Conservation (phyloP, 2,797 vertebrate species). For the Schizopygopsis pylzovi region DNA sequence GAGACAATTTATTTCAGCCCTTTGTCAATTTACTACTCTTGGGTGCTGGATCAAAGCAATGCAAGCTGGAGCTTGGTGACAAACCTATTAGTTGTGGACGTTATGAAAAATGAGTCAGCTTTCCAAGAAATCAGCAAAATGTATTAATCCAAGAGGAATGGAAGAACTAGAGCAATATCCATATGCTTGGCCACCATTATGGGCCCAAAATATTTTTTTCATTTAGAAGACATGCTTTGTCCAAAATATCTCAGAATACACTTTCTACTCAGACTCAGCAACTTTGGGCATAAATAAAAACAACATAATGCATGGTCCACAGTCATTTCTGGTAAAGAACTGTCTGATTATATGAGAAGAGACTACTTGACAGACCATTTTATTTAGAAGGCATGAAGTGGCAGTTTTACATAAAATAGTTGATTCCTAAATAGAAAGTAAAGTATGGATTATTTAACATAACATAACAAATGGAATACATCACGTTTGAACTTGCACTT, state of each 20-base stretch:
- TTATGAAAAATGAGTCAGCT: conserved; percentile 55
- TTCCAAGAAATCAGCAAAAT: conserved; percentile 55
- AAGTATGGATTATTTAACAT: background rate
- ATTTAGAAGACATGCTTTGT: conserved; percentile 7
- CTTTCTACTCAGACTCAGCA: background rate
- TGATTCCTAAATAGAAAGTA: background rate
- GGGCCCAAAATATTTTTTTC: background rate
- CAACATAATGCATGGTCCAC: background rate
- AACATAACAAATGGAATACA: background rate
- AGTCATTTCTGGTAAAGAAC: background rate
- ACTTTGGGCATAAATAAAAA: no score
- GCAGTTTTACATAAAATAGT: background rate
- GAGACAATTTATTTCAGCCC: conserved; percentile 40
- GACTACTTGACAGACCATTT: background rate
- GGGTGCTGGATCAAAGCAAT: conserved; percentile 64
- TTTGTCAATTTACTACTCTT: conserved; percentile 38
- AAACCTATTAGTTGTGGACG: conserved; percentile 54
- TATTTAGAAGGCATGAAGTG: background rate
- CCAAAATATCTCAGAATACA: background rate
- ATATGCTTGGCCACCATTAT: conserved; percentile 36
- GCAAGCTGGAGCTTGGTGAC: conserved; percentile 59
- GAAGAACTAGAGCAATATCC: conserved; percentile 20
- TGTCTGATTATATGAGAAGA: background rate
- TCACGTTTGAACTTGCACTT: background rate
- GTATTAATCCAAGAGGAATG: conserved; percentile 38